Evolutionary conservation across 37 sponge, comb jelly and placozoan species (phyloP), one percentile per base, ranked within the genome.

Genomic region (Beroe ovata): DNA sequence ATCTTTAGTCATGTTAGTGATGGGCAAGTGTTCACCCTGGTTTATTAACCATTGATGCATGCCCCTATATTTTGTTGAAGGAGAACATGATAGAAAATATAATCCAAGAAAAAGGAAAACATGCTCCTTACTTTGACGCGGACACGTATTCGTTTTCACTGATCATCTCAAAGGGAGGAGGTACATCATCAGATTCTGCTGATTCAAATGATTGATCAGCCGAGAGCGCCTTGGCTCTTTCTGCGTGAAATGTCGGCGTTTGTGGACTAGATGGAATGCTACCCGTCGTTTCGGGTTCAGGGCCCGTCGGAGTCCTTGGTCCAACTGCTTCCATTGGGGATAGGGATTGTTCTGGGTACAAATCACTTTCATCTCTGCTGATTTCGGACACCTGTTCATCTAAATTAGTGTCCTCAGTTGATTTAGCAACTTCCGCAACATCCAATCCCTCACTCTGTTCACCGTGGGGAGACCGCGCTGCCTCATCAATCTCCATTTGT

Each of bases 121-220:
- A n/a, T n/a, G n/a, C 4, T 20, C 6, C 71, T 71, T 71, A 71
- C 71, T 71, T 71, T 6, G 71, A 29, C 6, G 71, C 94, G 40
- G 88, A 89, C 36, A 93, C 71, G 59, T 94, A 96, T 35, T 92
- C 71, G 71, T 96, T 96, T 88, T 94, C 94, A 3, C 93, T 96
- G 71, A 96, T 93, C 39, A 71, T 91, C 8, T 90, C 91, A 89
- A 94, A 96, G 0, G 92, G 93, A 38, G 96, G 90, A 0, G 34
- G 38, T 8, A 6, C 21, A 4, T 71, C 71, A 8, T 71, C 71
- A 36, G 71, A 71, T 8, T 35, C 34, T 8, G 20, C 38, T 20
- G 71, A 71, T 29, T 71, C 71, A 34, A 71, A 71, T 19, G 71
- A 71, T 29, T 8, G 36, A 20, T 71, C 71, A 34, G 71, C 71